A percentile compares a stretch with the other conserved stretches of the same genome.
phyloP scores from a whole-genome alignment of 2,113 vertebrate genomes.

The Macaca fascicularis region T2T-MFA8v1.1 NC_088378.1:151757001-151757500 shows the following conservation, averaged over 20 bases:
- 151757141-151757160: not conserved
- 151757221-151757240: not conserved
- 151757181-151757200: slow-evolving; percentile 19
- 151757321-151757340: slow-evolving; percentile 80
- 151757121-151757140: slow-evolving; percentile 27
- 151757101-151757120: slow-evolving; percentile 13
- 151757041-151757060: not conserved
- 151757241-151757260: slow-evolving; percentile 32
- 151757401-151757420: slow-evolving; percentile 76
- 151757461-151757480: slow-evolving; percentile 76
- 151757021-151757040: fast-evolving
- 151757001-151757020: not conserved
- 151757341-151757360: slow-evolving; percentile 81
- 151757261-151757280: slow-evolving; percentile 68
- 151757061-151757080: not conserved
- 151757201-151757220: slow-evolving; percentile 57
- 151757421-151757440: slow-evolving; percentile 76
- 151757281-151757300: slow-evolving; percentile 73
- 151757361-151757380: slow-evolving; percentile 79
- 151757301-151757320: slow-evolving; percentile 85
- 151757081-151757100: slow-evolving; percentile 12
- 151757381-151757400: slow-evolving; percentile 77
- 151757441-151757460: slow-evolving; percentile 66
- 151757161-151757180: slow-evolving; percentile 47
- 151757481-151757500: slow-evolving; percentile 70